Percentiles rank a stretch among this genome's conserved stretches.
Conservation (phyloP, 2,888 invertebrate species). For the Meghimatium bilineatum region DNA sequence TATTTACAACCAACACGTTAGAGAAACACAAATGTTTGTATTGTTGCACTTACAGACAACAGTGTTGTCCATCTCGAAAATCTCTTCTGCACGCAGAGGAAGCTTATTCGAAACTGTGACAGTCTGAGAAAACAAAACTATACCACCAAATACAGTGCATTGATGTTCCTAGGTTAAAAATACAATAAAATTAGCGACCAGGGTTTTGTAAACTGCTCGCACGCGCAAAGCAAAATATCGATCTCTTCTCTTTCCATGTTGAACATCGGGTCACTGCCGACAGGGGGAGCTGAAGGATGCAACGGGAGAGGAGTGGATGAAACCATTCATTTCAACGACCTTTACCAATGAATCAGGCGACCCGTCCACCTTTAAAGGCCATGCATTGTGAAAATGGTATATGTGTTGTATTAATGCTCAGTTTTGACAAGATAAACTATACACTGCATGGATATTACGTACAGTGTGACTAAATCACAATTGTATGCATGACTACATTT, state of each 20-base stretch:
- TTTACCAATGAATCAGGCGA: background rate
- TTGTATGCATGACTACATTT: no score
- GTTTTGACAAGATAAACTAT: background rate
- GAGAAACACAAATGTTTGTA: background rate
- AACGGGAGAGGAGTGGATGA: background rate
- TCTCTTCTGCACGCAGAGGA: background rate
- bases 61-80: background rate
- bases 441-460: background rate
- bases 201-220: conserved; percentile 33
- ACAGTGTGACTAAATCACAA: no score
- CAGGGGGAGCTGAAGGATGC: conserved; percentile 12
- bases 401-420: background rate
- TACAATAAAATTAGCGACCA: conserved; percentile 35
- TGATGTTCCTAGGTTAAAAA: conserved; percentile 36
- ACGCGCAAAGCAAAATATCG: conserved; percentile 39
- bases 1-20: background rate
- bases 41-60: background rate
- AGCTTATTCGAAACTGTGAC: background rate
- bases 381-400: background rate
- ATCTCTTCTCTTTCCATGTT: conserved; percentile 21
- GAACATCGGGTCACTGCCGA: background rate
- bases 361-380: background rate
- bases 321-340: background rate
- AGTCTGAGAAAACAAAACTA: background rate
- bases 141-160: conserved; percentile 12